Conservation (phyloP, 2,113 vertebrate species). For the Ariopsis seemanni region DNA sequence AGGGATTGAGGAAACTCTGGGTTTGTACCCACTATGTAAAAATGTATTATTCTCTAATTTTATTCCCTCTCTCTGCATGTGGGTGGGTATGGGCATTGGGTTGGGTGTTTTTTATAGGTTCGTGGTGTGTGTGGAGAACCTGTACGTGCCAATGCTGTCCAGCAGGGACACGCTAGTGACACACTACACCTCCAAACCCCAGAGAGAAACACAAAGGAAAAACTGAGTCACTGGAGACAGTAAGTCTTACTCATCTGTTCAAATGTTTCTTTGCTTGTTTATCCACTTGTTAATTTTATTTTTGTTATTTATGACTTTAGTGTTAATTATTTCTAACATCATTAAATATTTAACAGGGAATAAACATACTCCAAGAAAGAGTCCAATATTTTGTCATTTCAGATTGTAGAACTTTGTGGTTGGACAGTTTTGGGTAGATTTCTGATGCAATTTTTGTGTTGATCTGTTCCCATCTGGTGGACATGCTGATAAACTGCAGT, state of each 20-base stretch:
- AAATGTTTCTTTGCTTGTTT: neutral
- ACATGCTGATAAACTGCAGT: neutral
- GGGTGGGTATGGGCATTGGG: constrained; percentile 19
- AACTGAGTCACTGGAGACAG: constrained; percentile 78
- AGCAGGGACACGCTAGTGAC: constrained; percentile 66
- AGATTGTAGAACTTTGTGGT: neutral
- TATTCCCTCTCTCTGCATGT: neutral
- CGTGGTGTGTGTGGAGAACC: constrained; percentile 78
- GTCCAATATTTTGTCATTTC: neutral
- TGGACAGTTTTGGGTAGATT: neutral
- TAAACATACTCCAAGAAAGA: neutral
- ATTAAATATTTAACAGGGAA: neutral
- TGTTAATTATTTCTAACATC: neutral
- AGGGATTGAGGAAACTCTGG: neutral
- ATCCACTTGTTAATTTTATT: neutral
- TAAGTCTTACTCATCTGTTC: constrained; percentile 59
- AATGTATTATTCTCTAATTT: neutral
- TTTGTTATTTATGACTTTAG: neutral
- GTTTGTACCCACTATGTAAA: neutral
- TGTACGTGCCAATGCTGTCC: constrained; percentile 62
- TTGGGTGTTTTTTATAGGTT: constrained; percentile 65
- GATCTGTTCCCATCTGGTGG: constrained; percentile 24
- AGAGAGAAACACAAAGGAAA: constrained; percentile 66
- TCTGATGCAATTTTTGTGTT: neutral
- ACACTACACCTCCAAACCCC: constrained; percentile 68